Evolutionary conservation across 2,797 vertebrate species (phyloP).

Genomic region (Phrynocephalus guinanensis): DNA sequence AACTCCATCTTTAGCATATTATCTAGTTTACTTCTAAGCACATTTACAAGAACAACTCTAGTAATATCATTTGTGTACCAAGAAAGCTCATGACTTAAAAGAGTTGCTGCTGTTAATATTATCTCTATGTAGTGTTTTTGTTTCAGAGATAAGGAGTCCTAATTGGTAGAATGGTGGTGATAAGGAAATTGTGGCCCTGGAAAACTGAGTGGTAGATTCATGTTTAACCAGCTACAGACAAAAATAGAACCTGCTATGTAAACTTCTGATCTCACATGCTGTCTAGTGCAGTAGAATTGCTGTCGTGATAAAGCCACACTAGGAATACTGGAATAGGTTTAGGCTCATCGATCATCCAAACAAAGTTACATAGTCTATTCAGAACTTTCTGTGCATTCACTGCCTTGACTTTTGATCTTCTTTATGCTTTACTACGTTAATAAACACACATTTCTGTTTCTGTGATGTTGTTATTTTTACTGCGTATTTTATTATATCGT

Average conservation of each 20-base stretch:
- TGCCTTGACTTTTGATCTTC: too few relatives aligned
- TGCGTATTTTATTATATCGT: too few relatives aligned
- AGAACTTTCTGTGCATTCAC: background rate
- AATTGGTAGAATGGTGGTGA: slow-evolving; percentile 2
- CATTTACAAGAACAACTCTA: background rate
- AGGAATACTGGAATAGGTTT: background rate
- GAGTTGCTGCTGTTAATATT: slow-evolving; percentile 12
- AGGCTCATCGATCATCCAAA: background rate
- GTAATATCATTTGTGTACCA: background rate
- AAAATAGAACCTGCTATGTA: background rate
- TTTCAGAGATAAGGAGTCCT: slow-evolving; percentile 30
- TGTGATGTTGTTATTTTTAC: background rate
- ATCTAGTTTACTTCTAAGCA: background rate
- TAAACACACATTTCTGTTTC: background rate
- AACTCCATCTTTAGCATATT: background rate
- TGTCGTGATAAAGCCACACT: background rate
- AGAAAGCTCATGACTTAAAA: slow-evolving; percentile 24
- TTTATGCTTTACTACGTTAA: background rate
- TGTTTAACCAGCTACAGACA: background rate
- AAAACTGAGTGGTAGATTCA: background rate
- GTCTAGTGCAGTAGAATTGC: background rate
- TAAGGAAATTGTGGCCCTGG: slow-evolving; percentile 8
- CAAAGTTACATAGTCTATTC: background rate
- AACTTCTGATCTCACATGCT: background rate
- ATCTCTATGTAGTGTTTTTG: slow-evolving; percentile 8